A percentile compares a stretch with the other conserved stretches of the same genome.
These are phyloP conservation scores for Sebastes nivosus DNA, from an alignment of 2,797 vertebrate genomes.

Conservation along the genomic window DNA sequence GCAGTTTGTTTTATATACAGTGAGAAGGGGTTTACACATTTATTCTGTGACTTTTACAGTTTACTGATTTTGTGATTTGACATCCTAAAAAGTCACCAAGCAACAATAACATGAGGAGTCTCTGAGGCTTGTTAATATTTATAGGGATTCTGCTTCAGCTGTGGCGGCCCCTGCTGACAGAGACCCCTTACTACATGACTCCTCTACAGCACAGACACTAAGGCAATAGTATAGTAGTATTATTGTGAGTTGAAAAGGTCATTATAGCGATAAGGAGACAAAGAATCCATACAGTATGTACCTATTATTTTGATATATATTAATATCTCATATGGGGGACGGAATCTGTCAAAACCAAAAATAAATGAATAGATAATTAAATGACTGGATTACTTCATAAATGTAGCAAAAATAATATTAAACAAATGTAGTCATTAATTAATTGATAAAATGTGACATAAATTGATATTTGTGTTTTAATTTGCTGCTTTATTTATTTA, in stretches of 20 bases:
- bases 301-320: not conserved
- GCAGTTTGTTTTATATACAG: not conserved
- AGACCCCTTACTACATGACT: conserved; percentile 8
- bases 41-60: not conserved
- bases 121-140: not conserved
- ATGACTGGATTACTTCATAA: fast-evolving
- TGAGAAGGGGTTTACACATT: not conserved
- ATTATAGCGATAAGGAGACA: fast-evolving
- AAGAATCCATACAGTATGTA: not conserved
- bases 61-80: not conserved
- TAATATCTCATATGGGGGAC: not conserved
- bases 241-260: not conserved
- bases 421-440: fast-evolving
- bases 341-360: fast-evolving
- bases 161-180: conserved; percentile 42
- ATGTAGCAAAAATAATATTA: no score
- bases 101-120: not conserved
- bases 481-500: no score
- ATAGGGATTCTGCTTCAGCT: not conserved
- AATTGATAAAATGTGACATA: no score
- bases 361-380: fast-evolving
- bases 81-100: no score
- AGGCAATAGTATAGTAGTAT: not conserved
- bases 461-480: no score
- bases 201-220: fast-evolving